phyloP scores from a whole-genome alignment of 2,797 vertebrate species.

The Lepilemur ruficaudatus region DNA sequence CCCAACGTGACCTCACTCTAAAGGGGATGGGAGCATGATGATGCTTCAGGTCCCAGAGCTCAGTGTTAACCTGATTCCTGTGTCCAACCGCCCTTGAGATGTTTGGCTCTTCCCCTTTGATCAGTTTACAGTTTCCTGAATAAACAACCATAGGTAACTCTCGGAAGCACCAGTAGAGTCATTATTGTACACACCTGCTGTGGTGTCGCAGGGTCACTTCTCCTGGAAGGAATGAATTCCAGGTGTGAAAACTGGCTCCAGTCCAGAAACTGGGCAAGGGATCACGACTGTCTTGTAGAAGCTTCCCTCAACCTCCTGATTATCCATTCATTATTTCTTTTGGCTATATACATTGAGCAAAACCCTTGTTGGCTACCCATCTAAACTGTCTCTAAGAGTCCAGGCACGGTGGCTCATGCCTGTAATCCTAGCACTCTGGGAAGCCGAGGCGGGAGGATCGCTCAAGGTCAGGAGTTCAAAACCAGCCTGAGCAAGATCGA shows the following conservation, averaged over 20 bases:
- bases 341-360: background rate
- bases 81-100: background rate
- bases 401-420: too few species aligned
- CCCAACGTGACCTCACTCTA: background rate
- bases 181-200: fast-evolving
- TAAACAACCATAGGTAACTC: background rate
- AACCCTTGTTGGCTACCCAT: background rate
- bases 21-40: too few species aligned
- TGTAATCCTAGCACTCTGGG: too few species aligned
- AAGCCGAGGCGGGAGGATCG: too few species aligned
- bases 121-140: background rate
- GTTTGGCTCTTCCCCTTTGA: background rate
- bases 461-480: too few species aligned
- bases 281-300: background rate
- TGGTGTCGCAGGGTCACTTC: background rate
- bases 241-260: background rate
- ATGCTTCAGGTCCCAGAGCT: too few species aligned
- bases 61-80: background rate
- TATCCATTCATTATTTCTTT: background rate
- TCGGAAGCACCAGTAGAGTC: too few species aligned
- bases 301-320: background rate
- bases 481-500: too few species aligned
- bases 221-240: background rate
- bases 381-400: background rate
- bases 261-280: background rate